Percentiles rank a stretch among this genome's conserved stretches.
Evolutionary conservation across 2,113 vertebrate species (phyloP).

Genomic region (Sphyrna mokarran): DNA sequence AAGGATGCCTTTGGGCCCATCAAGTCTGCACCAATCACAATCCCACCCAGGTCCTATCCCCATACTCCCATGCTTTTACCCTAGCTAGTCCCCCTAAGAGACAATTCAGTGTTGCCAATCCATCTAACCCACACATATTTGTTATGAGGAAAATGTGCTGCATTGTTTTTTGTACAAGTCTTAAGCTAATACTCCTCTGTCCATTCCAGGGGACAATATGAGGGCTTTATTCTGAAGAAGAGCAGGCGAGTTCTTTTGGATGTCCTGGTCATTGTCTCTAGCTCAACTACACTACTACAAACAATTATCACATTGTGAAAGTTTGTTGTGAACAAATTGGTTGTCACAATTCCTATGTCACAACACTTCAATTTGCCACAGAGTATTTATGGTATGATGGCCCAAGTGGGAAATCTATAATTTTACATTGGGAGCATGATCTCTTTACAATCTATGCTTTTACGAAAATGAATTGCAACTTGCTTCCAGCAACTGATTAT

Average conservation of each 20-base stretch:
- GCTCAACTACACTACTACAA: neutral
- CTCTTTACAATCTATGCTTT: neutral
- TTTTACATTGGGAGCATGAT: too few relatives aligned
- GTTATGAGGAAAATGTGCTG: neutral
- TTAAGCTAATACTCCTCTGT: neutral
- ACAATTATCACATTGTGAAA: neutral
- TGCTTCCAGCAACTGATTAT: neutral
- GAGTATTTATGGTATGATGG: neutral
- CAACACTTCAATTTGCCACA: neutral
- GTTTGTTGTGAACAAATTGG: neutral
- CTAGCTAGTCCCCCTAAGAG: too few relatives aligned
- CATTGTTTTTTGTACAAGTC: neutral
- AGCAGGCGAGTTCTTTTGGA: neutral
- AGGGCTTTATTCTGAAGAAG: neutral
- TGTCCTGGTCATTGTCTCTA: neutral
- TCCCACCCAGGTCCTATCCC: too few relatives aligned
- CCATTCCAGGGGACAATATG: neutral
- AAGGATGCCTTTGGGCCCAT: too few relatives aligned
- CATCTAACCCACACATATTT: too few relatives aligned
- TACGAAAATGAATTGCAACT: neutral
- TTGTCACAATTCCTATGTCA: neutral
- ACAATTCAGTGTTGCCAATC: too few relatives aligned
- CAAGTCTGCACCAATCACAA: too few relatives aligned
- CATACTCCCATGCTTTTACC: too few relatives aligned
- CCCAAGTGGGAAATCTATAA: too few relatives aligned